Evolutionary conservation across 1,140 invertebrate genomes (phyloP), one percentile per base, ranked within the genome.

Genomic region (Melipona quadrifasciata): DNA sequence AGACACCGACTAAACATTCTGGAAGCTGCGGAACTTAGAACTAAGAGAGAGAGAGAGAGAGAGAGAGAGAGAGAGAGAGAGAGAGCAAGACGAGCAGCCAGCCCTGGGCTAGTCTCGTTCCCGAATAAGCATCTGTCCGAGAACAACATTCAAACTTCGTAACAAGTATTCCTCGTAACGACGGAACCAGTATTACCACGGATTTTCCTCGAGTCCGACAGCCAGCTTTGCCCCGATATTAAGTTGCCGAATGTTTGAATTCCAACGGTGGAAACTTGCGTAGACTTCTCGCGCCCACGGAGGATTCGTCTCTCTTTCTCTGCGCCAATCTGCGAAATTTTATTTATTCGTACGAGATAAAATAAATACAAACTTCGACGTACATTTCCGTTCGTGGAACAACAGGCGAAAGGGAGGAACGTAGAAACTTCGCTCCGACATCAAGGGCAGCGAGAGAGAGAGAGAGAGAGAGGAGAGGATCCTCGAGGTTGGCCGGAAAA

Each of bases 71-170:
- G 39, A 39, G 39, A 24, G 58, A 14, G 58, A 24, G 14, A 67
- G 27, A 51, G 57, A 64, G 77, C 64, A 61, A 76, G 65, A 77
- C 72, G 53, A 34, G 65, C 34, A 14, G 0, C 31, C 24, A 81
- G 47, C 55, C 53, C 84, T n/a, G 72, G 72, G 31, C 67, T 51
- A 53, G 65, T 34, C 73, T 64, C 55, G 72, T 82, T 76, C 80
- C 27, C 73, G 80, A 86, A 71, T 83, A 76, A 86, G 84, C 80
- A 76, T 86, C 84, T 77, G 80, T 77, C 80, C 80, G 80, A 83
- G 84, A 76, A 82, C 73, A 86, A 83, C 80, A 57, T 82, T 71
- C 31, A 67, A 86, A 86, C 80, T 86, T 86, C 70, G 57, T 77
- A 82, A 77, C 80, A 72, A 86, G 80, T 83, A 83, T 68, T 67